Evolutionary conservation across 2,888 invertebrate genomes (phyloP), one percentile per base, ranked within the genome.

Genomic region (Athetis lepigone): DNA sequence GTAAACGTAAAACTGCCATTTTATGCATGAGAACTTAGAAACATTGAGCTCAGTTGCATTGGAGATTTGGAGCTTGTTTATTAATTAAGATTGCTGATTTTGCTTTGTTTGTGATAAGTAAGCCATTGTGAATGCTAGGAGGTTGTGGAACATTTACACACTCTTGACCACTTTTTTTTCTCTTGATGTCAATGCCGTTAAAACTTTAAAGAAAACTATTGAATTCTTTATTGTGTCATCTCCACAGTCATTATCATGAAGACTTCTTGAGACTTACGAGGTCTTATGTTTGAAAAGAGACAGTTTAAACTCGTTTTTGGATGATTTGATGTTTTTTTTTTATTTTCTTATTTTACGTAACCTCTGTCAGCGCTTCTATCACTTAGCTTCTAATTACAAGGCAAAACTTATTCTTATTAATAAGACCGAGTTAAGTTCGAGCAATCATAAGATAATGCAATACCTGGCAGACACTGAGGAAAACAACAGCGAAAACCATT

Each of bases 401-500:
- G n/a, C n/a, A n/a, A n/a, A n/a, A n/a, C n/a, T n/a, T n/a, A n/a
- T n/a, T n/a, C n/a, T n/a, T n/a, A n/a, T n/a, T n/a, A n/a, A n/a
- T n/a, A n/a, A n/a, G n/a, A n/a, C n/a, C n/a, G n/a, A n/a, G n/a
- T n/a, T n/a, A n/a, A 27, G 36, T 19, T 37, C 16, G 36, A 9
- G n/a, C 9, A 45, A 50, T 11, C 27, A 11, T 37, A 11, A 46
- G 54, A 55, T 67, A 70, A 60, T 39, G 50, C 50, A 60, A 72
- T 60, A 72, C 33, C 60, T 60, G 54, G 25, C 37, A 11, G 4
- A 39, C 13, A 37, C 13, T 23, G 55, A 67, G 75, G 66, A 74
- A 70, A 74, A 75, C 51, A 70, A 56, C 66, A 66, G 43, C 54
- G 29, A 67, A 49, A 66, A 36, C 59, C 19, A 66, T 46, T 54